Evolutionary conservation across 2,797 vertebrate species (phyloP), one percentile per base, ranked within the genome.

Genomic region (Bovichtus diacanthus): DNA sequence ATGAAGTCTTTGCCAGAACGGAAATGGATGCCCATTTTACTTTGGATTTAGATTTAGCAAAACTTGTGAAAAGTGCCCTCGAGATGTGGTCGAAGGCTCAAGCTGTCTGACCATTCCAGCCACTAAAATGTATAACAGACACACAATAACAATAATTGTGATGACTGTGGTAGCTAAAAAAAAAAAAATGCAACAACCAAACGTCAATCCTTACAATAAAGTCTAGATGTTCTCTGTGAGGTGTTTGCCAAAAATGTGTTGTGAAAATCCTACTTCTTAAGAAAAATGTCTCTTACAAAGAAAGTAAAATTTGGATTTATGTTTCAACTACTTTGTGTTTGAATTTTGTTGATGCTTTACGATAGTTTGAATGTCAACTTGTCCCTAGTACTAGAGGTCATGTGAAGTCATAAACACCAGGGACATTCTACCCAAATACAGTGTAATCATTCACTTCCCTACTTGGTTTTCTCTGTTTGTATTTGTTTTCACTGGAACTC

Each of bases 71-170:
- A 76, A 76, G 50, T 49, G 23, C 39, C 59, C 70, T 19, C 0
- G 23, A 70, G 55, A 76, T 67, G 70, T 75, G 62, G 74, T 56
- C 44, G 74, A 51, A 65, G 44, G 41, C 50, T 76, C 8, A 27
- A 78, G 38, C 68, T 72, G 73, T 87, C 70, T 81, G 70, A 90
- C 82, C 81, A 66, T 67, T 43, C 56, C 51, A 74, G 67, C 75
- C 78, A 63, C 74, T 25, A 50, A 83, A 83, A 76, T 50, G 71
- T 54, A 36, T 80, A 76, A 86, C 49, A 70, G 23, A 69, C 38
- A 82, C 61, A 78, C 54, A 87, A 87, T 58, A 58, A 85, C 66
- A 87, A 75, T 87, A 29, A 87, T 77, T 86, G 62, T 76, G 47
- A 88, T 78, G 53, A 53, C n/a, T 88, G 86, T 65, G 77, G 87